These are phyloP conservation scores for Grammomys dolichurus DNA, from an alignment of 2,113 vertebrate species.

Conservation along the genomic window DNA sequence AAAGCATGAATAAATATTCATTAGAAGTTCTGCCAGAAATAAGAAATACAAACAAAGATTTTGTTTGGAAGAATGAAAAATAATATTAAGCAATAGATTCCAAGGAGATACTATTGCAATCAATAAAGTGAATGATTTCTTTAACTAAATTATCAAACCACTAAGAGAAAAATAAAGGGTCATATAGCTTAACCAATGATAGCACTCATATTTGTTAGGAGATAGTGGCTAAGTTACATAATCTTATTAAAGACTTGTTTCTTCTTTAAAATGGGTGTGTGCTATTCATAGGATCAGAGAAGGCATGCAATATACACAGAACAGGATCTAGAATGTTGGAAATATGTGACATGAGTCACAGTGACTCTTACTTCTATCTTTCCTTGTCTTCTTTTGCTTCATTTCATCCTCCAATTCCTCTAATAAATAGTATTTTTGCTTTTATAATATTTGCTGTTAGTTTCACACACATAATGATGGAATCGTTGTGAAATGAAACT, in stretches of 20 bases:
- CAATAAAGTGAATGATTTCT: background rate
- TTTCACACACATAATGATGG: background rate
- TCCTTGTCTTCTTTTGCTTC: background rate
- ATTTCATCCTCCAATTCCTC: background rate
- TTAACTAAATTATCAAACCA: background rate
- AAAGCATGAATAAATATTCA: background rate
- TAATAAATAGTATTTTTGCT: background rate
- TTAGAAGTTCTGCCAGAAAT: background rate
- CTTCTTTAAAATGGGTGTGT: slow-evolving; percentile 7
- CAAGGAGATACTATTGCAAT: background rate
- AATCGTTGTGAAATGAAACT: background rate
- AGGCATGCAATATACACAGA: background rate
- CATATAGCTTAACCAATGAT: background rate
- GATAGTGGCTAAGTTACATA: background rate
- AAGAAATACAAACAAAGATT: background rate
- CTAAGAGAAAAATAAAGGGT: background rate
- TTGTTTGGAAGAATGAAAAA: background rate
- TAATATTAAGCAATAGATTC: background rate
- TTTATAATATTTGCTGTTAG: background rate
- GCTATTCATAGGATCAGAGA: background rate
- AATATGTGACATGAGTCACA: background rate
- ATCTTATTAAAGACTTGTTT: background rate
- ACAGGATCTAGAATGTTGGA: background rate
- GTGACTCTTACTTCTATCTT: background rate
- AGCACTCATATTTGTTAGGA: background rate